Evolutionary conservation across 92 coral and sea anemone species (phyloP).

Genomic region (Actinernus sp.): DNA sequence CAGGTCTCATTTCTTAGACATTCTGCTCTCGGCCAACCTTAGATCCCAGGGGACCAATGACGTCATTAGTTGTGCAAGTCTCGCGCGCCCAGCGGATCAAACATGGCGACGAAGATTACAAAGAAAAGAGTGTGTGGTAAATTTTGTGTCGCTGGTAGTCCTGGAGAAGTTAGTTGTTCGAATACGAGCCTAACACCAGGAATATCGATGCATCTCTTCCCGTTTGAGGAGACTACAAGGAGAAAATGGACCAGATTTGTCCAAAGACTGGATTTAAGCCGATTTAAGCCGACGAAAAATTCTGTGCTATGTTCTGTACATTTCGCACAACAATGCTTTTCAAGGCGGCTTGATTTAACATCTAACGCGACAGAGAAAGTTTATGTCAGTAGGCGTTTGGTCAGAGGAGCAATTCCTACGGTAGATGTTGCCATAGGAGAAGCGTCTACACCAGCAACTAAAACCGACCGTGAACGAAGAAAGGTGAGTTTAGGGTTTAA

Average conservation of each 20-base stretch:
- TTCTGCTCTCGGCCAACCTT: too few species aligned
- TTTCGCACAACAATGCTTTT: conserved; percentile 14
- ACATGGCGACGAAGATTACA: conserved; percentile 38
- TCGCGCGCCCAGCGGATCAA: neutral
- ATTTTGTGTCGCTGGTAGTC: conserved; percentile 31
- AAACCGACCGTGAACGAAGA: conserved; percentile 22
- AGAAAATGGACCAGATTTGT: conserved; percentile 36
- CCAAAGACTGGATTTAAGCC: conserved; percentile 11
- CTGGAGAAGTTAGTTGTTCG: conserved; percentile 24
- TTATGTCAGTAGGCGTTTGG: neutral
- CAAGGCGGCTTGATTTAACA: neutral
- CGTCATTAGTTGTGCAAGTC: conserved; percentile 5
- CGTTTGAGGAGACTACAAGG: conserved; percentile 31
- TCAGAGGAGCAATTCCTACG: conserved; percentile 33
- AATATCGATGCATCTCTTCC: conserved; percentile 37
- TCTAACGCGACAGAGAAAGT: neutral
- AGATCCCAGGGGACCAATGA: too few species aligned
- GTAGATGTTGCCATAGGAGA: conserved; percentile 11
- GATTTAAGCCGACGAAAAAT: conserved; percentile 8
- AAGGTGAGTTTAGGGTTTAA: too few species aligned
- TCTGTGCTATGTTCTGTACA: conserved; percentile 31
- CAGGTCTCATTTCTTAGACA: too few species aligned
- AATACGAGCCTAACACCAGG: conserved; percentile 20
- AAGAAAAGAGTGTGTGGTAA: conserved; percentile 28
- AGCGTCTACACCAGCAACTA: neutral